Base-by-base conservation (phyloP, 2,888 invertebrate genomes). In the Melieria omissa region DNA sequence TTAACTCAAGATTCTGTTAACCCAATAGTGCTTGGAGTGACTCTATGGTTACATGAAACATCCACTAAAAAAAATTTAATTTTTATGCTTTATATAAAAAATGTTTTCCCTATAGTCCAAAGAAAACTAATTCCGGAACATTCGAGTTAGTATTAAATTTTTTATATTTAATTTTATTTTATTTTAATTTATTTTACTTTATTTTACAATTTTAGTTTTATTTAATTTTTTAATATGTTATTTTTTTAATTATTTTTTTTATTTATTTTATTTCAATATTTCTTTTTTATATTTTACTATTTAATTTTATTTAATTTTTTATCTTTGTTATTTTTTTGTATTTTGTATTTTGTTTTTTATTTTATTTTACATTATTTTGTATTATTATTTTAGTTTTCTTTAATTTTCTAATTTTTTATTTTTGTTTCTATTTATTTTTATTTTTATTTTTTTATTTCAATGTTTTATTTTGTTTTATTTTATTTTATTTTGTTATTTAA, bases 371-470 rank as follows among this genome's bases (percentile, higher is more conserved):
- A 69, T 65, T 47, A 58, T 65, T 71, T 58, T 55, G 41, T 45
- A 63, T 54, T 60, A 44, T 44, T 68, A n/a, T 72, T 42, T 63
- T 63, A n/a, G n/a, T n/a, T n/a, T n/a, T n/a, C n/a, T n/a, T n/a
- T n/a, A n/a, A n/a, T n/a, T n/a, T n/a, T n/a, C n/a, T n/a, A n/a
- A n/a, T n/a, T n/a, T n/a, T 55, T 49, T 58, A 0, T 46, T 69
- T 41, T 10, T 65, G 41, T 46, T 44, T 44, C 9, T 57, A n/a
- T n/a, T 66, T 55, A 54, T 54, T 57, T 52, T 44, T 68, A 67
- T 60, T 73, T 70, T 66, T 63, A 73, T 73, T 29, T 64, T 62
- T 70, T 64, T 64, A 73, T 70, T 61, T 68, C 71, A 68, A 63
- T 74, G 68, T 73, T 63, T 71, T 74, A 58, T 65, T 65, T 68